A percentile compares a stretch with the other conserved stretches of the same genome.
These are phyloP conservation scores for Gambelia wislizenii DNA, from an alignment of 2,797 vertebrate species.

Conservation along the genomic window DNA sequence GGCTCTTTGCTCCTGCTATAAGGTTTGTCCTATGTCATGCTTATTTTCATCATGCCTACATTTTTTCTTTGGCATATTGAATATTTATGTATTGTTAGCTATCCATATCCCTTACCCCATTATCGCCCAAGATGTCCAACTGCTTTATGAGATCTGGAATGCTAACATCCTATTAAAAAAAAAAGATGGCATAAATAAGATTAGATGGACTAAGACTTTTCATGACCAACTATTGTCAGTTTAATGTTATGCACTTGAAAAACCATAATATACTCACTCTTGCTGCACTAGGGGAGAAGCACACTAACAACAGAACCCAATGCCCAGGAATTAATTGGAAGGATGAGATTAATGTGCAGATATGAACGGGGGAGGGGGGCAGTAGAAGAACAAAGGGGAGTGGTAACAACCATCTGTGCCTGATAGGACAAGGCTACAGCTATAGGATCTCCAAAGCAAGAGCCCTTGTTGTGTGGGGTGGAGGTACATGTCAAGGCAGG, in stretches of 20 bases:
- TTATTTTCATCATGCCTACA: neutral
- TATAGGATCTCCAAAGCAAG: neutral
- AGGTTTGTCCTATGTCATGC: too few species aligned
- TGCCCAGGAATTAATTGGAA: neutral
- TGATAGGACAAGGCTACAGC: neutral
- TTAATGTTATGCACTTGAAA: neutral
- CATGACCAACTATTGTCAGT: neutral
- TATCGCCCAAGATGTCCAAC: slow-evolving; percentile 96
- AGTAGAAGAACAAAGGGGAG: neutral
- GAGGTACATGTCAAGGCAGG: neutral
- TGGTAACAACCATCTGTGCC: neutral
- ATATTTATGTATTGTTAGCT: slow-evolving; percentile 17
- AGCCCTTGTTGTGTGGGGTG: neutral
- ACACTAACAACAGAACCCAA: neutral
- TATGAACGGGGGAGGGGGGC: neutral
- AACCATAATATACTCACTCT: neutral
- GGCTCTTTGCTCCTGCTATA: neutral
- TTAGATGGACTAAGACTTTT: neutral
- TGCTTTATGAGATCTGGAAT: slow-evolving; percentile 99
- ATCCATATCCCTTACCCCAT: slow-evolving; percentile 87
- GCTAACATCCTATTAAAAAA: slow-evolving; percentile 89
- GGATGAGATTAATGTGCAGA: neutral
- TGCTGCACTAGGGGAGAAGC: neutral
- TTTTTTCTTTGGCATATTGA: neutral
- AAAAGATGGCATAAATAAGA: slow-evolving; percentile 34